These are phyloP conservation scores for Charanyca ferruginea DNA, from an alignment of 2,888 invertebrate species.

Conservation along the genomic window DNA sequence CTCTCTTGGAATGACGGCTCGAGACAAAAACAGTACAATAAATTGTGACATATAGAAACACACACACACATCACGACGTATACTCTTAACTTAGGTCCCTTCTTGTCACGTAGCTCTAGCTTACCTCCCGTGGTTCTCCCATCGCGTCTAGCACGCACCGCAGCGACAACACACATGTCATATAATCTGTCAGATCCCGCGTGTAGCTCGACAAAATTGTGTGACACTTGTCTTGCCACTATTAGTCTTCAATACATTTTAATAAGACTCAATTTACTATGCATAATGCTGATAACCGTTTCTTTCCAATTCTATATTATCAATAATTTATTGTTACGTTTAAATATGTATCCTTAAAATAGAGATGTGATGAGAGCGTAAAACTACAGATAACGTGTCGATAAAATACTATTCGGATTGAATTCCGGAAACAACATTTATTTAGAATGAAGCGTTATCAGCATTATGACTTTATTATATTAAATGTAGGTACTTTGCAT, in stretches of 20 bases:
- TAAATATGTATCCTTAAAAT: constrained; percentile 11
- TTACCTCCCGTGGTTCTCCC: background rate
- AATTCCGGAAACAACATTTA: background rate
- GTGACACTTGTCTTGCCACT: constrained; percentile 38
- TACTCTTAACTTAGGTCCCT: constrained; percentile 53
- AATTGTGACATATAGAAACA: constrained; percentile 38
- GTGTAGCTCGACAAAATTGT: constrained; percentile 20
- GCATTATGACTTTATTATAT: constrained; percentile 15
- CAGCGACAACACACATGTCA: constrained; percentile 24
- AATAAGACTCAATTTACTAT: constrained; percentile 22
- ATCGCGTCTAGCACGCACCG: background rate
- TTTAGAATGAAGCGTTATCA: constrained; percentile 2
- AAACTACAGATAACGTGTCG: constrained; percentile 2
- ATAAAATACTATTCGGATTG: constrained; percentile 17
- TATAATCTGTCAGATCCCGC: constrained; percentile 12
- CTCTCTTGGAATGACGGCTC: constrained; percentile 67
- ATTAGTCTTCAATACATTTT: constrained; percentile 31
- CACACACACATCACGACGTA: constrained; percentile 44
- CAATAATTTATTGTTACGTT: background rate
- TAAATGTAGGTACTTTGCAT: constrained; percentile 30
- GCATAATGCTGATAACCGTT: constrained; percentile 13
- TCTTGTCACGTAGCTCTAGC: constrained; percentile 32
- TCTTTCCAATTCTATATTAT: background rate
- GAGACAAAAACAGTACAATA: constrained; percentile 40
- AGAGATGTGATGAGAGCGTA: constrained; percentile 17